Conservation (phyloP, 2,113 vertebrate genomes). For the Gambusia affinis region DNA sequence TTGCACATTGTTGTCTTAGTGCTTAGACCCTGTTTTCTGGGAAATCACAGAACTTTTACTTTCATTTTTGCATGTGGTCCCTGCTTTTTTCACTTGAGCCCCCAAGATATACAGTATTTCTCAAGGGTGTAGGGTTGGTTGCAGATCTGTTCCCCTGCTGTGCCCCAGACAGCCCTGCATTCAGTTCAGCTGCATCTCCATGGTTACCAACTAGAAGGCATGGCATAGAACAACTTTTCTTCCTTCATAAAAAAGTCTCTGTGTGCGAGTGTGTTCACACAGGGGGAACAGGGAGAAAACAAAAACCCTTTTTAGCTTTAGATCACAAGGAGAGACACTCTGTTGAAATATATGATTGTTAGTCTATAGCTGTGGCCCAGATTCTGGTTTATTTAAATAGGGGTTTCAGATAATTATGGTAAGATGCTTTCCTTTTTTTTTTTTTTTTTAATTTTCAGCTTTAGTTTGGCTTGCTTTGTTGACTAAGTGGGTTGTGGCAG, state of each 20-base stretch:
- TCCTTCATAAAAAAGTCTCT: slow-evolving; percentile 37
- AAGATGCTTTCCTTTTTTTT: slow-evolving; percentile 2
- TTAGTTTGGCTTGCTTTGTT: slow-evolving; percentile 38
- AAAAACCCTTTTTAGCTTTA: slow-evolving; percentile 29
- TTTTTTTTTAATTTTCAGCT: slow-evolving; percentile 55
- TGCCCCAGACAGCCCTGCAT: slow-evolving; percentile 54
- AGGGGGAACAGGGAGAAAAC: slow-evolving; percentile 31
- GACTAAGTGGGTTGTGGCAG: slow-evolving; percentile 8
- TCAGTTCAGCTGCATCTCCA: slow-evolving; percentile 55
- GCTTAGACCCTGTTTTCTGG: background rate
- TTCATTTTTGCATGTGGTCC: slow-evolving; percentile 3
- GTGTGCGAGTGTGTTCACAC: slow-evolving; percentile 28
- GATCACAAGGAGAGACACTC: slow-evolving; percentile 7
- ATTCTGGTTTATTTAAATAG: slow-evolving; percentile 34
- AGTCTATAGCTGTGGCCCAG: slow-evolving; percentile 2
- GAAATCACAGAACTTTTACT: background rate
- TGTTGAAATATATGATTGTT: slow-evolving; percentile 16
- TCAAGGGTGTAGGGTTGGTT: slow-evolving; percentile 35
- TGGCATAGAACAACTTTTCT: slow-evolving; percentile 40
- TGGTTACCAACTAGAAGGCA: slow-evolving; percentile 60
- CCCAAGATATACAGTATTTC: slow-evolving; percentile 41
- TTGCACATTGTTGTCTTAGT: background rate
- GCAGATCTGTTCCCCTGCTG: slow-evolving; percentile 40
- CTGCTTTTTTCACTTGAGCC: slow-evolving; percentile 30
- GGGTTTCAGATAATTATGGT: slow-evolving; percentile 49